Percentiles rank a stretch among this genome's conserved stretches.
phyloP scores from a whole-genome alignment of 2,113 vertebrate species.

The Plestiodon gilberti region DNA sequence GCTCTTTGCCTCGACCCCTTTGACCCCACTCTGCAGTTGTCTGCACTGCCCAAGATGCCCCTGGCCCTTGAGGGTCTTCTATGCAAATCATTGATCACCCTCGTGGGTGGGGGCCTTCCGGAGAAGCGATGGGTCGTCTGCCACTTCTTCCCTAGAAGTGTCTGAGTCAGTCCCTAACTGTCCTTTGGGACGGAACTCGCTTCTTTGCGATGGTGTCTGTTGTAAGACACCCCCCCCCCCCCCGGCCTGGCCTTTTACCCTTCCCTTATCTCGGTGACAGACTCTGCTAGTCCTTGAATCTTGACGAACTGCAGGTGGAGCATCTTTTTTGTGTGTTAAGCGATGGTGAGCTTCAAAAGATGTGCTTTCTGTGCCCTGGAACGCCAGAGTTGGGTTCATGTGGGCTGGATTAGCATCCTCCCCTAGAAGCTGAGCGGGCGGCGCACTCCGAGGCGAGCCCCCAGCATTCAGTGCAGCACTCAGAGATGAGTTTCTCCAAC shows the following conservation, averaged over 20 bases:
- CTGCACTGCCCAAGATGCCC: too few relatives aligned
- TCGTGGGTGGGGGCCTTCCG: background rate
- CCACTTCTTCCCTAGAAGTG: background rate
- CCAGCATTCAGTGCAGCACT: too few relatives aligned
- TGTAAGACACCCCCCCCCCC: too few relatives aligned
- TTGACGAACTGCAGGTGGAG: background rate
- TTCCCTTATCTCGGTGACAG: background rate
- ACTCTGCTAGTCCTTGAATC: background rate
- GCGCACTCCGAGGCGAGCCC: too few relatives aligned
- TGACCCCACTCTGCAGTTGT: too few relatives aligned
- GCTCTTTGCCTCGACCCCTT: too few relatives aligned
- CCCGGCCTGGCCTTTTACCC: background rate
- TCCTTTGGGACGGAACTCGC: background rate
- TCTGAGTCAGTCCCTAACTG: too few relatives aligned
- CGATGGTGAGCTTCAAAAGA: background rate
- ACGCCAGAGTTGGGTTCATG: background rate
- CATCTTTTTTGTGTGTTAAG: background rate
- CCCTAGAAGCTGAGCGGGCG: background rate
- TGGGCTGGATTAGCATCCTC: background rate
- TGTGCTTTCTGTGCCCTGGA: background rate
- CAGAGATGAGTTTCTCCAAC: too few relatives aligned
- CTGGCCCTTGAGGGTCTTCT: too few relatives aligned
- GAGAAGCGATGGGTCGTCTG: too few relatives aligned
- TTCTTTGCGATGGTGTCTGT: background rate
- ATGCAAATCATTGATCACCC: background rate